phyloP scores from a whole-genome alignment of 2,888 invertebrate genomes.

The Steinernema scapterisci region DNA sequence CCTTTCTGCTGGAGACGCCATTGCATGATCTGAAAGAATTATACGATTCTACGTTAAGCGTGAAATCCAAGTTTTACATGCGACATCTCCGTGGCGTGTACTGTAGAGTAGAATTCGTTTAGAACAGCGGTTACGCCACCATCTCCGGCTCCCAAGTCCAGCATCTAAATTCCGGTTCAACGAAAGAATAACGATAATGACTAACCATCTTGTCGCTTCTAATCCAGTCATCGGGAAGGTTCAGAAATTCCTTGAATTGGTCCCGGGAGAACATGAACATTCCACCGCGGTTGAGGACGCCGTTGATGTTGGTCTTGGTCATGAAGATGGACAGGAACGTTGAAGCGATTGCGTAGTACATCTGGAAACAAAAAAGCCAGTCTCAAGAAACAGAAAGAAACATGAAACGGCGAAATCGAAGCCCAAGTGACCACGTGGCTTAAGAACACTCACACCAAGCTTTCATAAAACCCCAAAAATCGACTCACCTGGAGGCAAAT shows the following conservation, averaged over 20 bases:
- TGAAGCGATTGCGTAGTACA: slow-evolving; percentile 85
- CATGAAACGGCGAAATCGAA: too few relatives aligned
- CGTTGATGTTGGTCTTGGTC: slow-evolving; percentile 93
- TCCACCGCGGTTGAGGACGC: slow-evolving; percentile 80
- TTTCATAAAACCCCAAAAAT: neutral
- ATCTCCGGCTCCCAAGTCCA: slow-evolving; percentile 94
- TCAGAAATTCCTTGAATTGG: slow-evolving; percentile 78
- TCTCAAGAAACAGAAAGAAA: too few relatives aligned
- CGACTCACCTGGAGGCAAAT: slow-evolving; percentile 49
- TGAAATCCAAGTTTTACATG: slow-evolving; percentile 68
- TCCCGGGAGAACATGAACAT: slow-evolving; percentile 91
- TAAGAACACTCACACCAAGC: neutral
- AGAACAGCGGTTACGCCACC: slow-evolving; percentile 86
- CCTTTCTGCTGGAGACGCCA: slow-evolving; percentile 79
- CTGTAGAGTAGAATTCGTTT: slow-evolving; percentile 75
- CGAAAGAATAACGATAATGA: neutral
- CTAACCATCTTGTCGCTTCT: slow-evolving; percentile 39
- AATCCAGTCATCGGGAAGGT: slow-evolving; percentile 44
- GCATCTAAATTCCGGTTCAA: slow-evolving; percentile 60
- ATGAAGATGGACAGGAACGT: slow-evolving; percentile 86
- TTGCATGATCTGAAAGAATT: slow-evolving; percentile 75
- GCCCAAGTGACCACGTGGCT: too few relatives aligned
- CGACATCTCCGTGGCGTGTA: slow-evolving; percentile 90
- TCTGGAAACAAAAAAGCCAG: too few relatives aligned
- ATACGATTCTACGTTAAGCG: neutral